Percentiles rank a stretch among this genome's conserved stretches.
Evolutionary conservation across 2,797 vertebrate genomes (phyloP).

Genomic region (Eidolon dupreanum): DNA sequence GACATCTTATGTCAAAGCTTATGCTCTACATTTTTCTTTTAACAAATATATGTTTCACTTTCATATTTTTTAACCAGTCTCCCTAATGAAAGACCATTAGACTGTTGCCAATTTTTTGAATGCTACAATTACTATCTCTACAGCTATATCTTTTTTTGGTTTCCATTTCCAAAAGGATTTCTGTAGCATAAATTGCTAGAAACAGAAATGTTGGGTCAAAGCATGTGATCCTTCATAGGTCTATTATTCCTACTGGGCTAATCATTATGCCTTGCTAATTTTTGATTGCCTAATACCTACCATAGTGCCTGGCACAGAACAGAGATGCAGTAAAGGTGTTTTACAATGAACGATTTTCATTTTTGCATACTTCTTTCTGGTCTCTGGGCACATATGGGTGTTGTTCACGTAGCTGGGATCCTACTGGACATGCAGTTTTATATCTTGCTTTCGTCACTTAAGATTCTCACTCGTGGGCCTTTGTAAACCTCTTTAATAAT

Average conservation of each 20-base stretch:
- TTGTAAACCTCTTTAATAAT: neutral
- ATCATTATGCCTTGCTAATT: neutral
- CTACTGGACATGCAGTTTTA: neutral
- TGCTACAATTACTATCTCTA: neutral
- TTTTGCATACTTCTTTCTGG: neutral
- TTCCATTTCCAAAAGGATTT: neutral
- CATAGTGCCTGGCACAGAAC: neutral
- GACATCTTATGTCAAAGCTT: neutral
- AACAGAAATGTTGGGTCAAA: neutral
- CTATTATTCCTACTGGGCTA: neutral
- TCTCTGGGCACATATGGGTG: neutral
- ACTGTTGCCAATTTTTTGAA: neutral
- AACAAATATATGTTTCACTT: neutral
- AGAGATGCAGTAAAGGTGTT: neutral
- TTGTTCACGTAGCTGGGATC: neutral
- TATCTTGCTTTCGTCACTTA: neutral
- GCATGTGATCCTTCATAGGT: neutral
- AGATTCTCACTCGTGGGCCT: neutral
- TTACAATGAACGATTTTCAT: neutral
- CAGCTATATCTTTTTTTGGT: neutral
- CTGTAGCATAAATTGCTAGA: neutral
- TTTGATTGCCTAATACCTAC: neutral
- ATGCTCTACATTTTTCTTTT: neutral
- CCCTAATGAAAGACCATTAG: neutral
- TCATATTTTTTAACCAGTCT: neutral